Evolutionary conservation across 2,797 vertebrate species (phyloP).

Genomic region (Sphenopsis melanotis): DNA sequence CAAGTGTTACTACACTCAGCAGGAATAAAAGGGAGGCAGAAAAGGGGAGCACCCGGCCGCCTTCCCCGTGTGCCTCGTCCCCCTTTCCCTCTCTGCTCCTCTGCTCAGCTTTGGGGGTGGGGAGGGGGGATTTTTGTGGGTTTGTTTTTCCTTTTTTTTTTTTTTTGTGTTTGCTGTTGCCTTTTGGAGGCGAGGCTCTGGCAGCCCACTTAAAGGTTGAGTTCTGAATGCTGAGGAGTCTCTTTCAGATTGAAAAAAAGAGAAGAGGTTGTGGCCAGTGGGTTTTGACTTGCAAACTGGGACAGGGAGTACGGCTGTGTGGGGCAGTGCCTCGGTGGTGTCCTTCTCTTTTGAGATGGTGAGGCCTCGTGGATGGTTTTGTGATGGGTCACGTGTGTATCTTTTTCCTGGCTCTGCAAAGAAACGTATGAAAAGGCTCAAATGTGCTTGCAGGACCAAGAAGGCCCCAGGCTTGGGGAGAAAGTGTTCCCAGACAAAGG

Average conservation of each 20-base stretch:
- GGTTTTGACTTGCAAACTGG: not conserved
- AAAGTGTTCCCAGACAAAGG: not conserved
- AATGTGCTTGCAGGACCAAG: not conserved
- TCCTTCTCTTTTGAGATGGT: not conserved
- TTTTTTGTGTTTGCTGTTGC: not conserved
- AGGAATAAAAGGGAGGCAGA: conserved; percentile 53
- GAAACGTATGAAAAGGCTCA: rapidly evolving
- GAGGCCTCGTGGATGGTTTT: not conserved
- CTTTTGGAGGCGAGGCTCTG: not conserved
- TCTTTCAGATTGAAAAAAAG: not conserved
- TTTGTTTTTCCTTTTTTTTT: not conserved
- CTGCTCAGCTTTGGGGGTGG: rapidly evolving
- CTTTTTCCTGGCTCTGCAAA: not conserved
- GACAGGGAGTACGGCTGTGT: rapidly evolving
- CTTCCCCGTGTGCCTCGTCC: not conserved
- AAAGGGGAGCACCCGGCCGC: not conserved
- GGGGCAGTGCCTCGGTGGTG: not conserved
- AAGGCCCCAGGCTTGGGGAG: not conserved
- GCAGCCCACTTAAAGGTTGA: not conserved
- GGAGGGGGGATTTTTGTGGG: not conserved
- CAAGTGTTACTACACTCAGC: conserved; percentile 32
- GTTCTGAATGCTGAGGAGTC: not conserved
- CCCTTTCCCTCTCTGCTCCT: not conserved
- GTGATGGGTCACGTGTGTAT: not conserved
- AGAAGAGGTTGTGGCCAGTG: not conserved